phyloP scores from a whole-genome alignment of 1,140 invertebrate genomes.

The Magallana gigas region DNA sequence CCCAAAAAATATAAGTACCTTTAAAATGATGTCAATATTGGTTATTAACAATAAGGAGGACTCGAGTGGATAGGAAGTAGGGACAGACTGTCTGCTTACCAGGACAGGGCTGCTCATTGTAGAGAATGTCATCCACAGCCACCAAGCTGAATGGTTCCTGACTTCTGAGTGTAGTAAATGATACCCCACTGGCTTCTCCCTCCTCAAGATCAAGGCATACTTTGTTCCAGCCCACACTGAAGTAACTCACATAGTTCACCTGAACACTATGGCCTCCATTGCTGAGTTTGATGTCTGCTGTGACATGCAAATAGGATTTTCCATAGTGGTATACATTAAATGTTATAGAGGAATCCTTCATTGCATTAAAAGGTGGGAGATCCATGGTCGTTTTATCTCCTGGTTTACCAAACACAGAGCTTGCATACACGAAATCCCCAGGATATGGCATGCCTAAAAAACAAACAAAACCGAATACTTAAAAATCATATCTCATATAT shows the following conservation, averaged over 20 bases:
- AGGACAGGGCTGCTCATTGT: not conserved
- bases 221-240: not conserved
- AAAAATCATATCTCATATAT: no score
- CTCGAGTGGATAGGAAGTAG: not conserved
- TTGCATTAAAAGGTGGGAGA: not conserved
- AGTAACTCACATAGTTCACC: not conserved
- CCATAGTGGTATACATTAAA: slow-evolving; percentile 3
- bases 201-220: not conserved
- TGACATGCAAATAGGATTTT: not conserved
- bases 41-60: not conserved
- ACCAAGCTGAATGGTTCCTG: not conserved
- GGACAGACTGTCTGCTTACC: not conserved
- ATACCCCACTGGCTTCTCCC: not conserved
- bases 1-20: not conserved
- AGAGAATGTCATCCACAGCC: not conserved
- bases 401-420: not conserved
- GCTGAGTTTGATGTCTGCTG: not conserved
- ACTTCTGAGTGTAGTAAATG: not conserved
- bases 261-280: not conserved
- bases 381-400: not conserved
- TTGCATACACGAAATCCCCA: not conserved
- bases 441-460: not conserved
- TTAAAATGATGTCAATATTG: not conserved
- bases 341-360: not conserved
- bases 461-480: no score